Evolutionary conservation across 2,888 invertebrate genomes (phyloP), one percentile per base, ranked within the genome.

Genomic region (Acleris literana): DNA sequence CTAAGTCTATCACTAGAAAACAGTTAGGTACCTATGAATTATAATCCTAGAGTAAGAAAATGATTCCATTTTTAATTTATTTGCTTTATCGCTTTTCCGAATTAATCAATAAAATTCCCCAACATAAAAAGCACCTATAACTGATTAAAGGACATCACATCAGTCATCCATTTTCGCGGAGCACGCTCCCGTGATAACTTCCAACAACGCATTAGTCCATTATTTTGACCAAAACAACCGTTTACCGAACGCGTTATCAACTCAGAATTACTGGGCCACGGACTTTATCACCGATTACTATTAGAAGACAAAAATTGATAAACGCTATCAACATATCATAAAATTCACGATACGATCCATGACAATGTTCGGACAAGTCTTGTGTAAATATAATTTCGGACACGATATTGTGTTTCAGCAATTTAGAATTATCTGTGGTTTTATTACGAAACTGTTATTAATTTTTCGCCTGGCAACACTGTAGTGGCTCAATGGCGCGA

Each of bases 271-370:
- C 78, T 81, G 81, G 82, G 82, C 80, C 83, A 84, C 79, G 79
- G 79, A 73, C 72, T 74, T 78, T 87, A 88, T 87, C 87, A 68
- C 68, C 74, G 85, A 85, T 86, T 82, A 80, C 82, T 80, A 84
- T 81, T 84, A 84, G 79, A 78, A 82, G 81, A 84, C 86, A 85
- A 87, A 87, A 87, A 87, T 86, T 88, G 87, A 87, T 88, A 86
- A 75, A 65, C 77, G 74, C 83, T 89, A 89, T 88, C 88, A 71
- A 48, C 72, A 71, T 82, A 84, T 88, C 87, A 81, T 88, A 90
- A 88, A 89, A 79, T 87, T 87, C 86, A 88, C 81, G 86, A 86
- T 81, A 82, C 72, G 74, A n/a, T 75, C 72, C 72, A 74, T 71
- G 71, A 81, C 84, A 87, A 86, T 85, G 73, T 76, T 74, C 76